Base-by-base conservation (phyloP, 2,888 invertebrate genomes). In the Clitarchus hookeri region DNA sequence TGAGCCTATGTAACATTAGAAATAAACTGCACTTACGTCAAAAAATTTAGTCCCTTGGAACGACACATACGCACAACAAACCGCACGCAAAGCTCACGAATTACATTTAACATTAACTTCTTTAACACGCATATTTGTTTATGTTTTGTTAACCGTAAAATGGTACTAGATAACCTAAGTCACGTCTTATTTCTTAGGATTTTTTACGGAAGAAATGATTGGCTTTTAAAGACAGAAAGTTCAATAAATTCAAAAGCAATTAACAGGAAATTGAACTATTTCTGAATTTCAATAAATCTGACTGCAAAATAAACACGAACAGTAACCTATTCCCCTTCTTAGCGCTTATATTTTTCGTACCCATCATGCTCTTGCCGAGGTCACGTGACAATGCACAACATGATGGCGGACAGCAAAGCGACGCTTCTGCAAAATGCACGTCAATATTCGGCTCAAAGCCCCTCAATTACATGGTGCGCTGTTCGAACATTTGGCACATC, bases 381-480 rank as follows among this genome's bases (percentile, higher is more conserved):
- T 87, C 87, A 87, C 87, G 87, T 87, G 87, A 87, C 84, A 44
- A 12, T 65, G 13, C 53, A 85, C 54, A 65, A 84, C 86, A 85
- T 86, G 84, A 36, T 84, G 79, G 80, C 78, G 85, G 86, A 36
- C 53, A 86, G 44, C 48, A 83, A 48, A 86, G 87, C 86, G 87
- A 87, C 87, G 87, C 87, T 87, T 86, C 82, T 44, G 26, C 83
- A 80, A 86, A 86, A 87, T 86, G 36, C 86, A 84, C 48, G 36
- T 77, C 53, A 84, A 78, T 84, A 86, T 85, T 44, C 77, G 48
- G 84, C 65, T 65, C 65, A 65, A 9, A 65, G 65, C 19, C 65
- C 16, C 65, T 65, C 11, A 65, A 65, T 65, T 65, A 65, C 65
- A 19, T 23, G 65, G 13, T 23, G 19, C 65, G 65, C 65, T 65